Conservation (phyloP, 2,797 vertebrate genomes). For the Channa striata region DNA sequence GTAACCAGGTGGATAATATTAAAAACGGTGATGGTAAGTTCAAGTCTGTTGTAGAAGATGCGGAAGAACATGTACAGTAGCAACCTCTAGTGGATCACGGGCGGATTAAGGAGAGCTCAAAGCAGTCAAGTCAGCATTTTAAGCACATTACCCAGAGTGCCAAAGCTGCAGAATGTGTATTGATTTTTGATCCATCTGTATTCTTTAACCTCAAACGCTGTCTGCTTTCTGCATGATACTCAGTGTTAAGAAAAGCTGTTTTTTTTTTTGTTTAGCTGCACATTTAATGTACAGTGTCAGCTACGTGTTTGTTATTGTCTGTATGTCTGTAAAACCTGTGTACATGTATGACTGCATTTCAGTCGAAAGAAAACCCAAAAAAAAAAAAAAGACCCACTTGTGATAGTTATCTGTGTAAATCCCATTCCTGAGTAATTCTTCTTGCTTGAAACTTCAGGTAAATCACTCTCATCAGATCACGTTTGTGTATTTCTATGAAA, state of each 20-base stretch:
- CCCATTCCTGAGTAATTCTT: slow-evolving; percentile 60
- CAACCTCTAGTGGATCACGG: slow-evolving; percentile 64
- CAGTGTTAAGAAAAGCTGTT: slow-evolving; percentile 58
- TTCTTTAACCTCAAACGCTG: slow-evolving; percentile 74
- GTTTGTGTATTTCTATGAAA: slow-evolving; percentile 41
- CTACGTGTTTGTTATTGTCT: slow-evolving; percentile 70
- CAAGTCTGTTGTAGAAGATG: slow-evolving; percentile 29
- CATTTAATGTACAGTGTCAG: slow-evolving; percentile 70
- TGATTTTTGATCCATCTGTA: slow-evolving; percentile 80
- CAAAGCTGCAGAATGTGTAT: slow-evolving; percentile 74
- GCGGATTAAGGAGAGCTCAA: slow-evolving; percentile 61
- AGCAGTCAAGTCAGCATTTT: slow-evolving; percentile 73
- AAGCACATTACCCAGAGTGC: slow-evolving; percentile 72
- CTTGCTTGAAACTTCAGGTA: slow-evolving; percentile 60
- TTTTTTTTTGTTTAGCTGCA: slow-evolving; percentile 61
- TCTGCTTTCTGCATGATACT: slow-evolving; percentile 78
- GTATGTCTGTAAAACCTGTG: slow-evolving; percentile 68
- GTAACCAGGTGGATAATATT: slow-evolving; percentile 7
- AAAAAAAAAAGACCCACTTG: slow-evolving; percentile 55
- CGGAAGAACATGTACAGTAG: slow-evolving; percentile 58
- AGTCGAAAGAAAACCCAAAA: no score
- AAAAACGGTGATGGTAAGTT: neutral
- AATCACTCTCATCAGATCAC: slow-evolving; percentile 35
- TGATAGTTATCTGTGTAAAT: slow-evolving; percentile 62
- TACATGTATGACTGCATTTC: slow-evolving; percentile 70